Conservation (phyloP, 1,140 invertebrate genomes). For the Physella acuta region DNA sequence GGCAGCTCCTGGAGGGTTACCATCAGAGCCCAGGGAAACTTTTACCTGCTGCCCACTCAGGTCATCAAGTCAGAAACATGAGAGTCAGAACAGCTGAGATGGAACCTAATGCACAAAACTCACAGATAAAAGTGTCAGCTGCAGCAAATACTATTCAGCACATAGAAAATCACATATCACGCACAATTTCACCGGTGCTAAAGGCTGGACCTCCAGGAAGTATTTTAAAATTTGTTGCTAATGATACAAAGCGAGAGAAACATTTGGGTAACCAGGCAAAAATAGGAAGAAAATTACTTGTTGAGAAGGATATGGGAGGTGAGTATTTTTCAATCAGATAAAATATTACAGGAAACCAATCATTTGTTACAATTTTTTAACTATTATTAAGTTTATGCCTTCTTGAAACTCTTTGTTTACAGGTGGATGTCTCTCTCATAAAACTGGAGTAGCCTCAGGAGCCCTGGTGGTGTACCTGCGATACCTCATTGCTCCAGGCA, state of each 20-base stretch:
- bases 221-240: no score
- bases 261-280: background rate
- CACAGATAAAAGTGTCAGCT: no score
- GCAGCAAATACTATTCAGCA: no score
- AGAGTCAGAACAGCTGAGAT: background rate
- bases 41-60: background rate
- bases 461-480: slow-evolving; percentile 52
- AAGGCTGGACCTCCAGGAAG: background rate
- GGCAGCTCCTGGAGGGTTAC: slow-evolving; percentile 8
- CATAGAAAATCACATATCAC: background rate
- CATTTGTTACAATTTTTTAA: no score
- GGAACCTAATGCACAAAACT: no score
- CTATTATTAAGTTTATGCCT: no score
- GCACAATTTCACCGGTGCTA: background rate
- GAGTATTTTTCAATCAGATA: slow-evolving; percentile 19
- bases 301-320: slow-evolving; percentile 49
- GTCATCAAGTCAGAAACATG: background rate
- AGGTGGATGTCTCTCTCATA: slow-evolving; percentile 54
- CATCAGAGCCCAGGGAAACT: background rate
- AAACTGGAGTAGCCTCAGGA: slow-evolving; percentile 52
- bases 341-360: no score
- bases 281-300: slow-evolving; percentile 36
- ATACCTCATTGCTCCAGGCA: slow-evolving; percentile 46
- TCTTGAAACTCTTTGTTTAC: no score
- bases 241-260: no score